Evolutionary conservation across 2,797 vertebrate species (phyloP), one percentile per base, ranked within the genome.

Genomic region (Thamnophis elegans): DNA sequence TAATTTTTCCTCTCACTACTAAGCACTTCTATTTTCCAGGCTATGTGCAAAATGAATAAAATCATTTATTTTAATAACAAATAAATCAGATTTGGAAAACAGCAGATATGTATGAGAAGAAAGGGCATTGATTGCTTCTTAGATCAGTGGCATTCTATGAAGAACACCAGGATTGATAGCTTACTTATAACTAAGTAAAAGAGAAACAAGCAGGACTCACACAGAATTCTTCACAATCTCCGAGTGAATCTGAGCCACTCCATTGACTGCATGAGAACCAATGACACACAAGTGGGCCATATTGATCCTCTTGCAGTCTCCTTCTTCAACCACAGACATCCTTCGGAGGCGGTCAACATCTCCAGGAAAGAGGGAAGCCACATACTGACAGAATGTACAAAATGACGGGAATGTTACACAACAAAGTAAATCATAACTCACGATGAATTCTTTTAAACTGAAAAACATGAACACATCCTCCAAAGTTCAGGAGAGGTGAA

Each of bases 281-380:
- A 98, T 98, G 60, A 99, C 98, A 0, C 98, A 98, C 88, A 98
- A 97, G 53, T 99, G 97, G 0, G 98, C 98, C 98, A 98, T 99
- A 97, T 98, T 98, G 94, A 99, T 98, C 20, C 98, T 97, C 88
- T 98, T 98, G 94, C 98, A 98, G 92, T 98, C 98, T 0, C 98
- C 98, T 90, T 99, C 98, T 95, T 98, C 98, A 0, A 98, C 98
- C 92, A 98, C 96, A 0, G 98, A 98, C 98, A 98, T 98, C 95
- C 98, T 97, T 56, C 98, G 95, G 89, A 98, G 94, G 0, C 98
- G 98, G 78, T 97, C 98, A 1, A 96, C 0, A 14, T 99, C 98
- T 2, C 98, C 98, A 0, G 98, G 98, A 96, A 97, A 98, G 89
- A 98, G 92, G 13, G 98, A 95, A 0, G 98, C 96, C 82, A 98